A percentile compares a stretch with the other conserved stretches of the same genome.
Conservation (phyloP, 2,888 invertebrate genomes). For the Endotricha flammealis region DNA sequence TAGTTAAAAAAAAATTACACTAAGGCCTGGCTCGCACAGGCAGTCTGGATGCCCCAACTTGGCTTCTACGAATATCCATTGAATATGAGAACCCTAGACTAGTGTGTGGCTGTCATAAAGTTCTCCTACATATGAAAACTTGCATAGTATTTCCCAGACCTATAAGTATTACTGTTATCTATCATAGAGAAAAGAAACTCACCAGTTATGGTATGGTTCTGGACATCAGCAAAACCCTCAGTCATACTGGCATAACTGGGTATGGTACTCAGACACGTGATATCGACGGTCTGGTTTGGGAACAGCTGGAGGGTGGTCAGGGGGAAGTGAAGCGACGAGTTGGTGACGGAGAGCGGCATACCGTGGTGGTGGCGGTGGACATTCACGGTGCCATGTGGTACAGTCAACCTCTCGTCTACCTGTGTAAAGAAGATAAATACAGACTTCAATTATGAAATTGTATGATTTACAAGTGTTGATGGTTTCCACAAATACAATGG, state of each 20-base stretch:
- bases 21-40: too few species aligned
- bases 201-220: slow-evolving; percentile 85
- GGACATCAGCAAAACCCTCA: slow-evolving; percentile 85
- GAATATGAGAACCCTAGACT: too few species aligned
- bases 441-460: background rate
- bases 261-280: slow-evolving; percentile 88
- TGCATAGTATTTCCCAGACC: too few species aligned
- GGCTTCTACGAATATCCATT: too few species aligned
- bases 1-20: too few species aligned
- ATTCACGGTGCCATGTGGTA: slow-evolving; percentile 58
- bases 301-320: slow-evolving; percentile 83
- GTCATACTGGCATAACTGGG: slow-evolving; percentile 83
- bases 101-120: too few species aligned
- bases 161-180: too few species aligned
- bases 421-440: slow-evolving; percentile 21
- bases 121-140: too few species aligned
- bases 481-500: too few species aligned
- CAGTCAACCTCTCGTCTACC: slow-evolving; percentile 65
- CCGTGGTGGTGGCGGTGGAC: slow-evolving; percentile 62
- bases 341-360: slow-evolving; percentile 55
- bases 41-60: too few species aligned
- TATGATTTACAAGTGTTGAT: too few species aligned
- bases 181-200: too few species aligned
- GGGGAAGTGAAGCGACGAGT: slow-evolving; percentile 80
- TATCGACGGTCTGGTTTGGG: slow-evolving; percentile 83